Percentiles rank a stretch among this genome's conserved stretches.
These are phyloP conservation scores for Copidosoma aretas DNA, from an alignment of 2,888 invertebrate genomes.

Conservation along the genomic window DNA sequence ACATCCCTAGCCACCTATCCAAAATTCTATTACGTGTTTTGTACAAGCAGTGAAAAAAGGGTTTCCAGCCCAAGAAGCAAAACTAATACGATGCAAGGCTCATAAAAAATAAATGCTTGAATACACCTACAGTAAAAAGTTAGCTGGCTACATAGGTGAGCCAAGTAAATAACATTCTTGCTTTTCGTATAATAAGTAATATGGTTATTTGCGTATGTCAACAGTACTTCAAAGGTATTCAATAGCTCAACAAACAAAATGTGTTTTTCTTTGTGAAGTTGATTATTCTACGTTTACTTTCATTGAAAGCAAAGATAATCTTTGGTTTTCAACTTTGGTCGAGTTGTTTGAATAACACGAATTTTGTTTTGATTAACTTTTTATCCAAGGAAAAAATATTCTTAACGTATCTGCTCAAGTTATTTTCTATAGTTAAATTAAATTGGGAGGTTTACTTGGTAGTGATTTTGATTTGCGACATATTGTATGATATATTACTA, in stretches of 20 bases:
- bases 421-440: too few species aligned
- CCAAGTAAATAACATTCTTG: constrained; percentile 59
- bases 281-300: constrained; percentile 9
- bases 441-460: too few species aligned
- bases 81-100: constrained; percentile 64
- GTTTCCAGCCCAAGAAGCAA: constrained; percentile 63
- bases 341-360: neutral
- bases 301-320: constrained; percentile 4
- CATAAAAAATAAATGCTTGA: constrained; percentile 56
- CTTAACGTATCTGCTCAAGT: too few species aligned
- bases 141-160: constrained; percentile 61
- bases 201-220: constrained; percentile 55
- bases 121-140: constrained; percentile 59
- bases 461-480: too few species aligned
- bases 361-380: neutral
- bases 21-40: constrained; percentile 53
- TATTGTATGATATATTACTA: neutral
- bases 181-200: constrained; percentile 43
- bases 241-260: constrained; percentile 34
- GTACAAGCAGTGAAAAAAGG: constrained; percentile 62
- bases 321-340: constrained; percentile 10
- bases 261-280: neutral
- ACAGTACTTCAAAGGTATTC: constrained; percentile 54
- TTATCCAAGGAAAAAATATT: neutral
- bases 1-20: constrained; percentile 59